Conservation (phyloP, 2,797 vertebrate species). For the Meriones psammophilus region DNA sequence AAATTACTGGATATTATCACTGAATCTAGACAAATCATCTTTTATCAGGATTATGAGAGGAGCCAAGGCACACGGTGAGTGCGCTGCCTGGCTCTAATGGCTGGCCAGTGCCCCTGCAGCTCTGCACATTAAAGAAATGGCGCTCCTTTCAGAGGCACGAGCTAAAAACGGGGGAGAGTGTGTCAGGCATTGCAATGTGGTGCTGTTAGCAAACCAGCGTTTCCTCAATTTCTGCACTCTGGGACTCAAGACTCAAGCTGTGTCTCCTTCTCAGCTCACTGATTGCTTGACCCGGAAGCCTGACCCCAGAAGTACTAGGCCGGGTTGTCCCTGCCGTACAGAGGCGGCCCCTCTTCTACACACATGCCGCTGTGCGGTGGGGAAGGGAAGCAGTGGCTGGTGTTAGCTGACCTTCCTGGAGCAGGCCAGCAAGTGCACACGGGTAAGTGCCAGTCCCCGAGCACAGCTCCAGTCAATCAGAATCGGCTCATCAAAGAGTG, state of each 20-base stretch:
- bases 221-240: background rate
- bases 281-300: background rate
- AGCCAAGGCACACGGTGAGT: background rate
- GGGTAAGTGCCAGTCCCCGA: background rate
- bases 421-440: background rate
- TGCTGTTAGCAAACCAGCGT: background rate
- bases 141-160: slow-evolving; percentile 38
- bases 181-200: background rate
- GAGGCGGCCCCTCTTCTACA: slow-evolving; percentile 56
- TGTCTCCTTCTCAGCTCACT: background rate
- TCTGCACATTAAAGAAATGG: background rate
- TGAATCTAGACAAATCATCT: slow-evolving; percentile 57
- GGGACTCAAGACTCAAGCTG: background rate
- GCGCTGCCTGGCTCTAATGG: background rate
- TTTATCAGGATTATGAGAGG: slow-evolving; percentile 6
- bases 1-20: slow-evolving; percentile 51
- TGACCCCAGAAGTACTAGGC: background rate
- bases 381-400: slow-evolving; percentile 45
- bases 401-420: slow-evolving; percentile 31
- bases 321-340: slow-evolving; percentile 49
- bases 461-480: background rate
- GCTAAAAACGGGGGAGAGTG: slow-evolving; percentile 4
- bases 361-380: background rate
- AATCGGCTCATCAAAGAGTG: background rate
- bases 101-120: background rate